Conservation (phyloP, 2,113 vertebrate species). For the Anhinga anhinga region DNA sequence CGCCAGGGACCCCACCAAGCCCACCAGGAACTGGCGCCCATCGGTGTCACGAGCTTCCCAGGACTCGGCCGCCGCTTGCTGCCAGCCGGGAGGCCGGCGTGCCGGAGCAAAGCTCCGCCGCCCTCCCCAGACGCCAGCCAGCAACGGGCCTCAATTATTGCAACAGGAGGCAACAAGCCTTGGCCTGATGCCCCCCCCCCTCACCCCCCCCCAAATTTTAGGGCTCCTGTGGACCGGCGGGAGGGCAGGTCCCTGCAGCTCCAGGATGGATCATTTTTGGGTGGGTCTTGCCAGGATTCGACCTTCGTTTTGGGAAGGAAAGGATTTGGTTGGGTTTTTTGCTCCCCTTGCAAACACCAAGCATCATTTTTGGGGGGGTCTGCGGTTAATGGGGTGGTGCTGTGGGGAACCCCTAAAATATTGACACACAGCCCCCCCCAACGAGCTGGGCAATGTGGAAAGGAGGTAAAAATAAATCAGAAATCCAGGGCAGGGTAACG, state of each 20-base stretch:
- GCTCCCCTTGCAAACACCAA: not conserved
- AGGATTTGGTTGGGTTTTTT: not conserved
- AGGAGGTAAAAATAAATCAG: not conserved
- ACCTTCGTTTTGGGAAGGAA: not conserved
- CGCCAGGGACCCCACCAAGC: not conserved
- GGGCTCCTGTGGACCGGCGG: not conserved
- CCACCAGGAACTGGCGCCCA: rapidly evolving
- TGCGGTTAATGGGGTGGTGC: rapidly evolving
- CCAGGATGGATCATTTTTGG: not conserved
- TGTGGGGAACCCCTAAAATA: not conserved
- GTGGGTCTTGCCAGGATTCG: not conserved
- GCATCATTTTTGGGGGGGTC: rapidly evolving
- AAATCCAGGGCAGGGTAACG: rapidly evolving
- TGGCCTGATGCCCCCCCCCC: not conserved
- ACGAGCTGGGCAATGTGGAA: not conserved
- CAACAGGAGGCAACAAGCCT: constrained; percentile 9
- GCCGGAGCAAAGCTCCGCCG: rapidly evolving
- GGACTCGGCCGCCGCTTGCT: not conserved
- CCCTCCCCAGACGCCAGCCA: not conserved
- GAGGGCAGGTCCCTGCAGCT: constrained; percentile 8
- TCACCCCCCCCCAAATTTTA: not conserved
- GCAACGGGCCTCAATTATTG: rapidly evolving
- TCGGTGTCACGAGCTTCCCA: rapidly evolving
- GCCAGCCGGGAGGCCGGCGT: not conserved
- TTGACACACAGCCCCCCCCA: not conserved